A percentile compares a stretch with the other conserved stretches of the same genome.
phyloP scores from a whole-genome alignment of 1,140 invertebrate genomes.

The Drosophila serrata region DNA sequence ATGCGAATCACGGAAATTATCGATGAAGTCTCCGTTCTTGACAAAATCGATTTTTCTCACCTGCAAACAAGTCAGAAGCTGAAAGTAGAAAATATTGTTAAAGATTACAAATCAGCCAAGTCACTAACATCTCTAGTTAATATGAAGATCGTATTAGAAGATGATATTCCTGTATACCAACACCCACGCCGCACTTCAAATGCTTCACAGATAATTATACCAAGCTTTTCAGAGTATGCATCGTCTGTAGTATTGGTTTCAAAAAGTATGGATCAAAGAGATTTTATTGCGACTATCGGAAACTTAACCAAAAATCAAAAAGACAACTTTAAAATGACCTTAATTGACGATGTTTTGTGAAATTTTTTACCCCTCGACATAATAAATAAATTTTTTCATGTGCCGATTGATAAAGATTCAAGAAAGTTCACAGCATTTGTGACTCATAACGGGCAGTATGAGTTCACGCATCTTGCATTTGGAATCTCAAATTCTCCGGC shows the following conservation, averaged over 20 bases:
- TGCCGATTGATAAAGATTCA: not conserved
- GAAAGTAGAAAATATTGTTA: not conserved
- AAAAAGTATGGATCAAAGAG: not conserved
- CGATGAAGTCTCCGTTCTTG: not conserved
- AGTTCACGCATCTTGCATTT: constrained; percentile 10
- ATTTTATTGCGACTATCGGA: not conserved
- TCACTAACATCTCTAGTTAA: too few species aligned
- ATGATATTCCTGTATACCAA: not conserved
- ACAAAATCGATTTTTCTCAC: not conserved
- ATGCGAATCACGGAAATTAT: not conserved
- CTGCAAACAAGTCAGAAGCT: not conserved
- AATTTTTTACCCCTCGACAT: not conserved
- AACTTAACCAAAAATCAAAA: not conserved
- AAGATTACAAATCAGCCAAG: too few species aligned
- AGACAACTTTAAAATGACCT: not conserved
- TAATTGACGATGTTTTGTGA: not conserved
- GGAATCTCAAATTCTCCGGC: constrained; percentile 10
- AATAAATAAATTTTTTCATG: not conserved
- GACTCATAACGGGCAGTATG: constrained; percentile 3
- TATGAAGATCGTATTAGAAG: not conserved
- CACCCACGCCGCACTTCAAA: not conserved
- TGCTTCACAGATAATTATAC: not conserved
- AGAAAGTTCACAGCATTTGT: constrained; percentile 14
- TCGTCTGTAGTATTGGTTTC: not conserved
- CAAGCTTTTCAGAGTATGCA: not conserved